These are phyloP conservation scores for Lithophane leautieri DNA, from an alignment of 2,888 invertebrate genomes.

Conservation along the genomic window DNA sequence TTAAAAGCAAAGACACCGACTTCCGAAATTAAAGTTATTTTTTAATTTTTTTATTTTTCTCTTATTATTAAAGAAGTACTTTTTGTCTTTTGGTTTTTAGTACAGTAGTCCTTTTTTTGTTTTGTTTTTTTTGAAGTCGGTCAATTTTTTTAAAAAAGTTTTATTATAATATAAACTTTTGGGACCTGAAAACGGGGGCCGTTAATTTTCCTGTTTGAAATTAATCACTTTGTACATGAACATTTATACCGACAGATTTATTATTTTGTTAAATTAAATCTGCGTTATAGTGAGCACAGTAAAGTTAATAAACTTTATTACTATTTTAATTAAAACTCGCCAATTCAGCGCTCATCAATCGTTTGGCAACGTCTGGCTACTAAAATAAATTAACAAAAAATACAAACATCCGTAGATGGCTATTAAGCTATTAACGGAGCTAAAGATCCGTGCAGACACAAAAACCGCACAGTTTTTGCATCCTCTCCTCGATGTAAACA, in stretches of 20 bases:
- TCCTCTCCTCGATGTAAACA: slow-evolving; percentile 55
- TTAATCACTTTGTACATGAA: slow-evolving; percentile 38
- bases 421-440: slow-evolving; percentile 34
- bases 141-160: too few relatives aligned
- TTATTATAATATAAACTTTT: slow-evolving; percentile 42
- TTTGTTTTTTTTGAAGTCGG: too few relatives aligned
- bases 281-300: neutral
- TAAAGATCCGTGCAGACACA: slow-evolving; percentile 50
- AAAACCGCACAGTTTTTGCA: slow-evolving; percentile 58
- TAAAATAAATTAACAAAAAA: slow-evolving; percentile 35
- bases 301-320: slow-evolving; percentile 10
- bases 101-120: too few relatives aligned
- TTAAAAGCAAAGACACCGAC: too few relatives aligned
- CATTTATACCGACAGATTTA: slow-evolving; percentile 31
- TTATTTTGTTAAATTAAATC: slow-evolving; percentile 33
- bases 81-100: too few relatives aligned
- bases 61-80: too few relatives aligned
- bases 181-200: slow-evolving; percentile 31
- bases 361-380: neutral
- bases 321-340: slow-evolving; percentile 24
- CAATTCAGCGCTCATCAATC: slow-evolving; percentile 29
- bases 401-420: slow-evolving; percentile 34
- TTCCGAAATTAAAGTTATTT: too few relatives aligned
- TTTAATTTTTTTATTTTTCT: too few relatives aligned
- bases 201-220: slow-evolving; percentile 43